phyloP scores from a whole-genome alignment of 2,797 vertebrate genomes.

The Hydrolagus colliei region DNA sequence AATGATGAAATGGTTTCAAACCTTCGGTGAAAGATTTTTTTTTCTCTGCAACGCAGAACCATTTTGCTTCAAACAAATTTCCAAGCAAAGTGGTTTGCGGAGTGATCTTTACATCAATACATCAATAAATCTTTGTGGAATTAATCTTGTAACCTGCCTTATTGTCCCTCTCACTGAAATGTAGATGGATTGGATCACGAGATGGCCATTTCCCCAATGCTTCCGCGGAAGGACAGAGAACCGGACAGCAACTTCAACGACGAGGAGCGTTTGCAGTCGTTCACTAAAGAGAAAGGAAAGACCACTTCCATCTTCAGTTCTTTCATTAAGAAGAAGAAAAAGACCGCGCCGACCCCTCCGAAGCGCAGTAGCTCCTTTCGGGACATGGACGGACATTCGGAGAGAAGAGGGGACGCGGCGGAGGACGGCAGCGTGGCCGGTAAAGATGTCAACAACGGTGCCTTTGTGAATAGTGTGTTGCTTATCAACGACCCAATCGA shows the following conservation, averaged over 20 bases:
- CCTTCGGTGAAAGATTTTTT: too few relatives aligned
- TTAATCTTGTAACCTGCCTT: too few relatives aligned
- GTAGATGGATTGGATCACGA: slow-evolving; percentile 74
- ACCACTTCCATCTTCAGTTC: slow-evolving; percentile 79
- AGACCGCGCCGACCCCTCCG: slow-evolving; percentile 80
- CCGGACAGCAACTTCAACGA: slow-evolving; percentile 73
- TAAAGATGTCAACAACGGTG: slow-evolving; percentile 69
- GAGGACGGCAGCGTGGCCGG: slow-evolving; percentile 49
- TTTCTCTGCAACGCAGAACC: too few relatives aligned
- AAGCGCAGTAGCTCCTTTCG: slow-evolving; percentile 93
- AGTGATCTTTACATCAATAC: too few relatives aligned
- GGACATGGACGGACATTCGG: slow-evolving; percentile 68
- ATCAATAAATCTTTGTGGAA: too few relatives aligned
- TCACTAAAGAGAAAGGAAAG: slow-evolving; percentile 61
- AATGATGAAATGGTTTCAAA: too few relatives aligned
- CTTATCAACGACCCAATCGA: slow-evolving; percentile 54
- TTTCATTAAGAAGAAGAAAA: slow-evolving; percentile 95
- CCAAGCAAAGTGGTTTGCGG: too few relatives aligned
- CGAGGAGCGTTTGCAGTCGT: slow-evolving; percentile 76
- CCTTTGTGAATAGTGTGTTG: slow-evolving; percentile 39
- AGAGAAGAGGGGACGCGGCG: slow-evolving; percentile 55
- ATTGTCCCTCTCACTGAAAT: too few relatives aligned
- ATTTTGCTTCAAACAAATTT: too few relatives aligned
- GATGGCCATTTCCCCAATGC: slow-evolving; percentile 71
- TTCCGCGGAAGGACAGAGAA: slow-evolving; percentile 80